These are phyloP conservation scores for Cheilosia soror DNA, from an alignment of 2,888 invertebrate genomes.

Conservation along the genomic window DNA sequence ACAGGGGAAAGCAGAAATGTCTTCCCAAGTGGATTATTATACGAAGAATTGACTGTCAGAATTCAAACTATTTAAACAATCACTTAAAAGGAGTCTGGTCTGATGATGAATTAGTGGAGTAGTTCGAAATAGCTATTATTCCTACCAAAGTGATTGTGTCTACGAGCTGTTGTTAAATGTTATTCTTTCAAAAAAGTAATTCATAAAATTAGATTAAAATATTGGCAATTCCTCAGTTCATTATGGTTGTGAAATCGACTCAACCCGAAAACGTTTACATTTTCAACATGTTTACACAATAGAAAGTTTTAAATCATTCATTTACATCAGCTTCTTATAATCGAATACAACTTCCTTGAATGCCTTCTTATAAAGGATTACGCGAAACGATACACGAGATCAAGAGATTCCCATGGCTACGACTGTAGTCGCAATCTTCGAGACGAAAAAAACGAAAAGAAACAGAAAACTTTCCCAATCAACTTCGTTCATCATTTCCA, in stretches of 20 bases:
- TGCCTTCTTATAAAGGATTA: slow-evolving; percentile 5
- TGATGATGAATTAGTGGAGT: no score
- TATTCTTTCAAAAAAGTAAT: no score
- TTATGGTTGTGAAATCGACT: neutral
- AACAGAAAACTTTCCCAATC: slow-evolving; percentile 52
- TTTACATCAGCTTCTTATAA: neutral
- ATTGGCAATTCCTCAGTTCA: neutral
- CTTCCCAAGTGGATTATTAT: no score
- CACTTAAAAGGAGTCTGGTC: no score
- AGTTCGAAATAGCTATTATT: no score
- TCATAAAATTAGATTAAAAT: no score
- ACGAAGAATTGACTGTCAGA: no score
- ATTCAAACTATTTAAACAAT: no score
- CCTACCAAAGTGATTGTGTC: no score
- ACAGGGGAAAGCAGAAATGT: no score
- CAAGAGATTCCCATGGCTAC: slow-evolving; percentile 16
- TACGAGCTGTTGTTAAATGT: no score
- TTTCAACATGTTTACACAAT: neutral
- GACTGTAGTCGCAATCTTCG: no score
- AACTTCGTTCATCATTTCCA: slow-evolving; percentile 52
- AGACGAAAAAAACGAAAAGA: neutral
- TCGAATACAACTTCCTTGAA: slow-evolving; percentile 22
- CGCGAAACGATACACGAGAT: slow-evolving; percentile 24
- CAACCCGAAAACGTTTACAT: neutral
- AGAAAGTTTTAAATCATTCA: slow-evolving; percentile 5